Evolutionary conservation across 2,797 vertebrate genomes (phyloP).

Genomic region (Bovichtus variegatus): DNA sequence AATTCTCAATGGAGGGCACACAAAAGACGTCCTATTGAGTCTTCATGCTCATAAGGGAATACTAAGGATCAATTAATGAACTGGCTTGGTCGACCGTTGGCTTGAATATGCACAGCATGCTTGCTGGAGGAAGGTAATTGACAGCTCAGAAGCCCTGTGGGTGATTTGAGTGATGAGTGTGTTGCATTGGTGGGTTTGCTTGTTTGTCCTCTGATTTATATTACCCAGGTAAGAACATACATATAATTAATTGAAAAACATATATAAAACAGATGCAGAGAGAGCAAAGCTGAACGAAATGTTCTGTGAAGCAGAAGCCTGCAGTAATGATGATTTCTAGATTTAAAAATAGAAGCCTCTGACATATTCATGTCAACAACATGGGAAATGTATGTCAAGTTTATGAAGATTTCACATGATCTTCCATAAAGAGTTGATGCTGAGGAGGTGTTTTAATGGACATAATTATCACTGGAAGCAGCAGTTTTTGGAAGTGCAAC

Average conservation of each 20-base stretch:
- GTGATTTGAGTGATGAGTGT: slow-evolving; percentile 62
- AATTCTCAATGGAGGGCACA: slow-evolving; percentile 36
- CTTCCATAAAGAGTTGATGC: not conserved
- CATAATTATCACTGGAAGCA: not conserved
- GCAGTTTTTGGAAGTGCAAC: not conserved
- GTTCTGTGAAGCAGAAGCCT: slow-evolving; percentile 13
- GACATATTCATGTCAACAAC: not conserved
- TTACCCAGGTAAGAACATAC: slow-evolving; percentile 25
- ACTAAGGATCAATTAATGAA: slow-evolving; percentile 82
- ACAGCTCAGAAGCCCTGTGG: slow-evolving; percentile 65
- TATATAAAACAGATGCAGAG: slow-evolving; percentile 15
- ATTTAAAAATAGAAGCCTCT: not conserved
- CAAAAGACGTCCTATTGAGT: slow-evolving; percentile 68
- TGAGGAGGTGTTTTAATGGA: not conserved
- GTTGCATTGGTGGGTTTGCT: slow-evolving; percentile 41
- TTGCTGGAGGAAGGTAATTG: slow-evolving; percentile 53
- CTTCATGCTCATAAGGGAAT: slow-evolving; percentile 54
- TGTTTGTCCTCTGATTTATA: slow-evolving; percentile 45
- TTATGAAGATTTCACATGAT: not conserved
- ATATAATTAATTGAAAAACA: slow-evolving; percentile 15
- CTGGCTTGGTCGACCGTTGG: slow-evolving; percentile 54
- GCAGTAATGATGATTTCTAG: slow-evolving; percentile 11
- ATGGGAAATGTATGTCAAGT: not conserved
- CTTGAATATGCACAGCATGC: slow-evolving; percentile 58
- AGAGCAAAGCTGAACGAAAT: not conserved